Evolutionary conservation across 2,113 vertebrate genomes (phyloP), one percentile per base, ranked within the genome.

Genomic region (Cottus gobio): DNA sequence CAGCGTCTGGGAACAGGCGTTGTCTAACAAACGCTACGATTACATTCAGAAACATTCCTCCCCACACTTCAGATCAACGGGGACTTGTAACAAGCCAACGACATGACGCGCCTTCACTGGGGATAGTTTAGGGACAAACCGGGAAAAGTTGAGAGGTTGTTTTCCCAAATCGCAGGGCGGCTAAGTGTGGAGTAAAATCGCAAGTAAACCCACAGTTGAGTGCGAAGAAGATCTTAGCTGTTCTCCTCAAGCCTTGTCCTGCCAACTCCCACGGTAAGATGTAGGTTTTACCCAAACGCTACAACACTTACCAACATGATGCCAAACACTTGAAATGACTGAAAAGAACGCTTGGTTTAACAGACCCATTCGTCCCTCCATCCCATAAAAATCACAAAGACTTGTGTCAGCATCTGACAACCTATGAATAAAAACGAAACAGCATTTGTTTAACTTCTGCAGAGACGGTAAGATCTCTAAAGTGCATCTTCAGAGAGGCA

Each of bases 1-100:
- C 96, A 98, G 96, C 96, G 95, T 96, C 96, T 95, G 91, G 89
- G 90, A 92, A 91, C 90, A 90, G 83, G 85, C 81, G 79, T 77
- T 64, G 79, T 72, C 91, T 94, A 87, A 91, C 80, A 92, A 80
- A 86, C 24, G 46, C 82, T 91, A 78, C 3, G 39, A 75, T 74
- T 50, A 77, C 69, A 85, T 15, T 7, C 1, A 26, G 24, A 83
- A 16, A 76, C 11, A 30, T 31, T 68, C 10, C 60, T 69, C 24
- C n/a, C 24, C 34, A 26, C 65, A 70, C n/a, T 24, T 71, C 18
- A 56, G 10, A 58, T 39, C 42, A 52, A 46, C 11, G 67, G 37
- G 8, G 46, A 52, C 30, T 11, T 76, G 15, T 36, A 13, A 60
- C 34, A 28, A 48, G 79, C 7, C 16, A 54, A 39, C 9, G 7